A percentile compares a stretch with the other conserved stretches of the same genome.
Conservation (phyloP, 2,888 invertebrate genomes). For the Dicranocentrus wangi region DNA sequence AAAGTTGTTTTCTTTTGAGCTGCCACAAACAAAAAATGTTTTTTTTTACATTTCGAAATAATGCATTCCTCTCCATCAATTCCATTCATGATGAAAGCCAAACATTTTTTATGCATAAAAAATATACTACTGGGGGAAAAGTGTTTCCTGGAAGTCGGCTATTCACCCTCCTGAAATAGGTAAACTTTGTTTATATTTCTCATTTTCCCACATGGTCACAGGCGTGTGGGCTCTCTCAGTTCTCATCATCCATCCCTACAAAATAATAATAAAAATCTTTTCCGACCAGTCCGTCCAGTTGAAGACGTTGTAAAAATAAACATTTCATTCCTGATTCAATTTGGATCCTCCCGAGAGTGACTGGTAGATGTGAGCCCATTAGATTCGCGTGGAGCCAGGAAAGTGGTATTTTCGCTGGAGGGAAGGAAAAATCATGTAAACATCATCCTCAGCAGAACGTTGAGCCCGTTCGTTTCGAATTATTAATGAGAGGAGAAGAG, state of each 20-base stretch:
- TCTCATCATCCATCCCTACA: too few species aligned
- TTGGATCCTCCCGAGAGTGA: neutral
- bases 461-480: too few species aligned
- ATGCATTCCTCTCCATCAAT: neutral
- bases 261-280: too few species aligned
- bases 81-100: neutral
- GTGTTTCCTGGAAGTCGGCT: neutral
- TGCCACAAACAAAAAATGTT: neutral
- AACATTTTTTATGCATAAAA: neutral
- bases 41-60: constrained; percentile 2
- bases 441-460: too few species aligned
- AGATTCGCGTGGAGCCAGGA: neutral
- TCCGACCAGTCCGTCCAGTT: neutral
- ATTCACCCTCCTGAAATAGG: neutral
- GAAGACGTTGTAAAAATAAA: neutral
- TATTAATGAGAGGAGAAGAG: too few species aligned
- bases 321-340: constrained; percentile 1
- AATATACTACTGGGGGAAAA: too few species aligned
- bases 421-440: neutral
- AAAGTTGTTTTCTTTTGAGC: constrained; percentile 15
- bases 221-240: too few species aligned
- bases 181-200: neutral
- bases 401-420: neutral
- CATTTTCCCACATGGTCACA: too few species aligned
- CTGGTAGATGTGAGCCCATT: too few species aligned